Base-by-base conservation (phyloP, 2,113 vertebrate genomes). In the Atlantisia rogersi region DNA sequence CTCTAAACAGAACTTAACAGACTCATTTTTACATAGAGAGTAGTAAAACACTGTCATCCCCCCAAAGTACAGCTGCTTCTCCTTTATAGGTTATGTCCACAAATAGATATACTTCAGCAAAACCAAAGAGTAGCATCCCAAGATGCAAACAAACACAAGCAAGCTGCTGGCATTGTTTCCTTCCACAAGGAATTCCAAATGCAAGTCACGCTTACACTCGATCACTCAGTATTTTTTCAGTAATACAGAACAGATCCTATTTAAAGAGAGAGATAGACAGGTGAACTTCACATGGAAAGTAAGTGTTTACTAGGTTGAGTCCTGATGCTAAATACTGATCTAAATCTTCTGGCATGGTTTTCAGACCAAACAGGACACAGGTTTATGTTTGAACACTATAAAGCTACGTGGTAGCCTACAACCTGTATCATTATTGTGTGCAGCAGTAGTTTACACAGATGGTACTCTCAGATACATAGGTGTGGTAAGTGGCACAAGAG, bases 111-210 rank as follows among this genome's bases (percentile, higher is more conserved):
- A 26, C 14, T 70, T 59, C 32, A 78, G 37, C 60, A 83, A 80
- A 90, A 92, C 60, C 24, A 70, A 62, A 48, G 12, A 67, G 50
- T 22, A 65, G 50, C 19, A 83, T 63, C 59, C 35, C 52, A 37
- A 88, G 37, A 86, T 37, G 40, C n/a, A 79, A 79, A 68, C 26
- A 77, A 84, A 80, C 21, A 78, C 75, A 71, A 90, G 58, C 46
- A 86, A 94, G 70, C 63, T 94, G 67, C 59, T 95, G 71, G 55
- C 35, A 77, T 32, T 31, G 50, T 52, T 85, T 88, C 78, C n/a
- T 80, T 94, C 71, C 79, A 92, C 55, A 91, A 90, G n/a, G 58
- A 87, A 93, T 76, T 76, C 67, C 75, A 93, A 73, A 90, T 87
- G 35, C 85, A 67, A 94, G n/a, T 40, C 92, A 95, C 0, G 0